A percentile compares a stretch with the other conserved stretches of the same genome.
Conservation (phyloP, 53 echinoderm and acorn worm genomes). For the Echinarachnius parma region DNA sequence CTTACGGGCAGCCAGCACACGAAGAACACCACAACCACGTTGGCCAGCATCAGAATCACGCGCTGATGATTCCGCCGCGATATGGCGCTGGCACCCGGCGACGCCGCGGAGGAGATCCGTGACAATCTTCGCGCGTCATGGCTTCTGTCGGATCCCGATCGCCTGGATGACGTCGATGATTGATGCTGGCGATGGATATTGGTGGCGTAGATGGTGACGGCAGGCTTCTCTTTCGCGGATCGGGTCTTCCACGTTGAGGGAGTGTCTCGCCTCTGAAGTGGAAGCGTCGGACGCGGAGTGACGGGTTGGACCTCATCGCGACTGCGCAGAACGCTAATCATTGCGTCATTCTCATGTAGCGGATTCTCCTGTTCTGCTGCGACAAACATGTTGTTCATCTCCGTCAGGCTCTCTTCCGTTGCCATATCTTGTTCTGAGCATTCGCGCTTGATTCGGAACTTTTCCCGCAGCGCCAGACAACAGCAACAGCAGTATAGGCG, state of each 20-base stretch:
- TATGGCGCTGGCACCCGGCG: conserved; percentile 20
- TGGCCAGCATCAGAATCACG: conserved; percentile 73
- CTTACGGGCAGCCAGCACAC: conserved; percentile 81
- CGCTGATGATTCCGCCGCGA: conserved; percentile 61
- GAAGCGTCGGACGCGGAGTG: background rate
- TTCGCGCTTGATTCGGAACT: background rate
- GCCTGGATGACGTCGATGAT: conserved; percentile 3
- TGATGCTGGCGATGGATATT: conserved; percentile 33
- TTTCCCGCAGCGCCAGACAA: background rate
- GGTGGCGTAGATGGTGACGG: conserved; percentile 8
- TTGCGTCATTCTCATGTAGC: background rate
- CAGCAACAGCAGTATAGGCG: background rate
- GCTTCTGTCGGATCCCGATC: conserved; percentile 12
- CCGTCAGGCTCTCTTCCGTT: conserved; percentile 25
- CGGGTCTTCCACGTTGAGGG: conserved; percentile 10
- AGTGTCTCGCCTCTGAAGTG: conserved; percentile 14
- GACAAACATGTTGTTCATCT: conserved; percentile 16
- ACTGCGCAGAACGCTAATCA: conserved; percentile 7
- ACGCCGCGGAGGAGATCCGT: conserved; percentile 4
- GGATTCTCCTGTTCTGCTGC: conserved; percentile 31
- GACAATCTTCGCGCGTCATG: conserved; percentile 6
- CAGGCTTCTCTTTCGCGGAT: conserved; percentile 19
- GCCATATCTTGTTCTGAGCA: background rate
- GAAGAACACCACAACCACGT: conserved; percentile 80
- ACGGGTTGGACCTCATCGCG: background rate